A percentile compares a stretch with the other conserved stretches of the same genome.
Evolutionary conservation across 2,888 invertebrate genomes (phyloP).

Genomic region (Perizoma affinitatum): DNA sequence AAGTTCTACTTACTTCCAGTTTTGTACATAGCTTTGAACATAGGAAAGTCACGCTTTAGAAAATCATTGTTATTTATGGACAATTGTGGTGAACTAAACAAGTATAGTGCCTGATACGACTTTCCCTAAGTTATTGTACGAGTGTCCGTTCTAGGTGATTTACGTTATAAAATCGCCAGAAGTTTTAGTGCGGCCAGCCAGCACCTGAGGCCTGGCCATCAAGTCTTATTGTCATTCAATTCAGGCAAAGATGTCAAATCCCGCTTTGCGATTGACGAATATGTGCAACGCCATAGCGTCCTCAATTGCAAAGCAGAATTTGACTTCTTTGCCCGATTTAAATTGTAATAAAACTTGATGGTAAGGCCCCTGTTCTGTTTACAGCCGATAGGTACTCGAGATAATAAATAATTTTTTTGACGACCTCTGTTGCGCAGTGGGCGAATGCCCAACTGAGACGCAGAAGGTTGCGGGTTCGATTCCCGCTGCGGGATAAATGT

Average conservation of each 20-base stretch:
- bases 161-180: constrained; percentile 33
- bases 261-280: too few species aligned
- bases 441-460: too few species aligned
- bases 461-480: too few species aligned
- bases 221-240: too few species aligned
- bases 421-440: too few species aligned
- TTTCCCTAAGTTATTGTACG: constrained; percentile 33
- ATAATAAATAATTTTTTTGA: constrained; percentile 25
- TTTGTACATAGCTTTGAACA: constrained; percentile 28
- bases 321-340: too few species aligned
- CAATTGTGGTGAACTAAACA: constrained; percentile 31
- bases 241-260: too few species aligned
- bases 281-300: too few species aligned
- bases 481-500: too few species aligned
- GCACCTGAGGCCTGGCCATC: constrained; percentile 11
- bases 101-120: constrained; percentile 33
- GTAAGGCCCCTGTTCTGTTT: constrained; percentile 5
- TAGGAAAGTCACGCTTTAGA: constrained; percentile 34
- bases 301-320: too few species aligned
- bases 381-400: constrained; percentile 18
- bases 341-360: too few species aligned
- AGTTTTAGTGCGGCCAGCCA: constrained; percentile 23
- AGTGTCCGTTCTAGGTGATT: constrained; percentile 28
- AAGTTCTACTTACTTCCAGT: constrained; percentile 36
- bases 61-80: constrained; percentile 38